phyloP scores from a whole-genome alignment of 2,888 invertebrate genomes.

The Plebejus argus region DNA sequence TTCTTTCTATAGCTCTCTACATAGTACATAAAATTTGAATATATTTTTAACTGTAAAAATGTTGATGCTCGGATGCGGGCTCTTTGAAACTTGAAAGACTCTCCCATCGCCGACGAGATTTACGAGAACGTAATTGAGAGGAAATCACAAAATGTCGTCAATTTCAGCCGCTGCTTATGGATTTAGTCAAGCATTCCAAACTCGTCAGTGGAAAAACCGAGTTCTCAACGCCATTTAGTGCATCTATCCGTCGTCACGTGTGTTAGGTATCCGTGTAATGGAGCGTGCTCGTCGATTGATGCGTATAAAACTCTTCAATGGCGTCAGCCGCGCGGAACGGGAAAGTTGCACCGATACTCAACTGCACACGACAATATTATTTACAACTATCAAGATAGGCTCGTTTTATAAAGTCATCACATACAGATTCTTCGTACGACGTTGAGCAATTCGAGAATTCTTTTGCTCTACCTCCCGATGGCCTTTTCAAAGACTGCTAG shows the following conservation, averaged over 20 bases:
- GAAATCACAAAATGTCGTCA: background rate
- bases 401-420: background rate
- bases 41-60: too few species aligned
- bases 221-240: background rate
- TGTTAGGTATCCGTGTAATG: constrained; percentile 38
- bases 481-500: too few species aligned
- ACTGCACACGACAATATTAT: constrained; percentile 40
- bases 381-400: background rate
- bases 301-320: constrained; percentile 56
- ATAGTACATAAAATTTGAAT: too few species aligned
- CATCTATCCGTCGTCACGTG: constrained; percentile 31
- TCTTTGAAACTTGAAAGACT: background rate
- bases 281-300: constrained; percentile 39
- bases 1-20: too few species aligned
- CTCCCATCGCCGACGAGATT: too few species aligned
- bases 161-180: background rate
- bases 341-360: constrained; percentile 58
- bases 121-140: too few species aligned
- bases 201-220: background rate
- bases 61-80: too few species aligned
- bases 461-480: too few species aligned
- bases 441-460: too few species aligned
- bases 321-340: constrained; percentile 61
- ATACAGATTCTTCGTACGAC: too few species aligned
- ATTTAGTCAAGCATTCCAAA: background rate